A percentile compares a stretch with the other conserved stretches of the same genome.
Conservation (phyloP, 2,888 invertebrate genomes). For the Tenthredo scrophulariae region DNA sequence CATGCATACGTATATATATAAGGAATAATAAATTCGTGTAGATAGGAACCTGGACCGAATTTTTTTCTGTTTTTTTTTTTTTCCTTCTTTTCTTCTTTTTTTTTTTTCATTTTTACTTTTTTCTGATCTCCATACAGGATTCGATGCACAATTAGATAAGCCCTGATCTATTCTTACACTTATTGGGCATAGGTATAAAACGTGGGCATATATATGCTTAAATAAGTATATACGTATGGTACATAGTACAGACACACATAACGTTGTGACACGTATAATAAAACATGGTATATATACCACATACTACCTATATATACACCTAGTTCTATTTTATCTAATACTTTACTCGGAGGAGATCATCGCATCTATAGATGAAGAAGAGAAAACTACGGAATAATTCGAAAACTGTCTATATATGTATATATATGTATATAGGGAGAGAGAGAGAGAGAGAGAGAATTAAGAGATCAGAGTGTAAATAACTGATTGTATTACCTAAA, state of each 20-base stretch:
- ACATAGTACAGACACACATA: background rate
- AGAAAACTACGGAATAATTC: conserved; percentile 56
- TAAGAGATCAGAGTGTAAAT: conserved; percentile 31
- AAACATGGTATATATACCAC: background rate
- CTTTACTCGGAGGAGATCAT: too few relatives aligned
- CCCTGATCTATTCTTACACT: background rate
- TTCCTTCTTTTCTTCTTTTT: background rate
- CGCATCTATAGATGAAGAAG: background rate
- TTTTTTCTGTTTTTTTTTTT: background rate
- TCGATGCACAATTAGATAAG: conserved; percentile 37
- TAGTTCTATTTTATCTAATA: too few relatives aligned
- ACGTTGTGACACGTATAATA: background rate
- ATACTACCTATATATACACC: too few relatives aligned
- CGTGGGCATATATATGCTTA: background rate
- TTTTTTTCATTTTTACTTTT: background rate
- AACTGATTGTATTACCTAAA: background rate
- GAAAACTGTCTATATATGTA: background rate
- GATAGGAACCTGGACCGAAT: background rate
- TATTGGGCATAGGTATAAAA: background rate
- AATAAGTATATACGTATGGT: background rate
- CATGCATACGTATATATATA: background rate
- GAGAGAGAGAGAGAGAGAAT: conserved; percentile 10
- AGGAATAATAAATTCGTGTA: background rate
- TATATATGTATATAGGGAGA: background rate
- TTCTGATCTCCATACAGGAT: conserved; percentile 4